phyloP scores from a whole-genome alignment of 2,113 vertebrate genomes.

The Cyphomyrus plagiostoma region DNA sequence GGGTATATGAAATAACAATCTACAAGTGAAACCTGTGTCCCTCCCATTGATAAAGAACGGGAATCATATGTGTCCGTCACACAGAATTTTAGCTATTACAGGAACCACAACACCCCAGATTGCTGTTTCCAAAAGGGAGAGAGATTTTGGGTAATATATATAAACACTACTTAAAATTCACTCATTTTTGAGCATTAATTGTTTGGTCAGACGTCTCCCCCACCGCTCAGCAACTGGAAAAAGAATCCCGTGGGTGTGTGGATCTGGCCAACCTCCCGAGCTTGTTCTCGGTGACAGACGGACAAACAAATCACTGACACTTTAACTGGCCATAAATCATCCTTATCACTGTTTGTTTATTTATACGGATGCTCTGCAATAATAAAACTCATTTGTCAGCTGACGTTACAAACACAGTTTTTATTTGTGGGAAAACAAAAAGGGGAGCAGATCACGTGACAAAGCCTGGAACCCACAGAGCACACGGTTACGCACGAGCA shows the following conservation, averaged over 20 bases:
- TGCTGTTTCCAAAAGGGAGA: neutral
- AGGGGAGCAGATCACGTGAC: neutral
- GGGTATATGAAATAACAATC: neutral
- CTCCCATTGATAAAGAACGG: neutral
- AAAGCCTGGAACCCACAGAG: neutral
- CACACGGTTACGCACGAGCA: neutral
- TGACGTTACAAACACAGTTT: neutral
- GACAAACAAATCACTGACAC: neutral
- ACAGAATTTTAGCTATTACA: neutral
- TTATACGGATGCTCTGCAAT: neutral
- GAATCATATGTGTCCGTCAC: neutral
- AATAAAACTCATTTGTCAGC: neutral
- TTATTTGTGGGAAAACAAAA: neutral
- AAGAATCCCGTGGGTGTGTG: neutral
- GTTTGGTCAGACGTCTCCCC: neutral
- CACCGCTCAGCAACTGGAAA: neutral
- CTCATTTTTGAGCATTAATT: neutral
- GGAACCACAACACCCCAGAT: neutral
- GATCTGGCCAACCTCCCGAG: neutral
- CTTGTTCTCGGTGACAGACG: neutral
- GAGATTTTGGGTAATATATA: neutral
- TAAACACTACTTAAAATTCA: neutral
- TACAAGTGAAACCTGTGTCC: neutral
- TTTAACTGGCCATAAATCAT: neutral
- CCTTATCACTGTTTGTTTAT: constrained; percentile 1